phyloP scores from a whole-genome alignment of 2,113 vertebrate genomes.

The Chascanopsetta lugubris region DNA sequence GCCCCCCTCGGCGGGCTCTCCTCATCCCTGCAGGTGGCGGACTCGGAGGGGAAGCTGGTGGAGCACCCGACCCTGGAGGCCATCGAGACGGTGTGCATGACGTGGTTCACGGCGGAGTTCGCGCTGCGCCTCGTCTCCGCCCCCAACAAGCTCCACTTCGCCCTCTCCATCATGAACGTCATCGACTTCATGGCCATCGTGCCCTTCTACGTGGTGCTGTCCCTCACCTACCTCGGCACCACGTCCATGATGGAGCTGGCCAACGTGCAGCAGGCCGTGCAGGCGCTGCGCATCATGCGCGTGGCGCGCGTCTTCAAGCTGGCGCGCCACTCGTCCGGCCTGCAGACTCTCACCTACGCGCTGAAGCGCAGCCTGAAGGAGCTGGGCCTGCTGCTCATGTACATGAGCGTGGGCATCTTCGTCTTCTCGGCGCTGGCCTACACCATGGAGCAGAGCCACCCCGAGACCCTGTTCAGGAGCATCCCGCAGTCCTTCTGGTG shows the following conservation, averaged over 20 bases:
- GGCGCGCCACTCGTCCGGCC: constrained; percentile 92
- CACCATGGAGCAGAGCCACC: constrained; percentile 96
- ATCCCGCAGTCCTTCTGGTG: constrained; percentile 99
- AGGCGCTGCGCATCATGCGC: constrained; percentile 93
- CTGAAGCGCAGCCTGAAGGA: constrained; percentile 96
- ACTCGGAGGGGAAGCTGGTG: constrained; percentile 87
- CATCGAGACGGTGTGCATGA: constrained; percentile 93
- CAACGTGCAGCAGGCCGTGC: constrained; percentile 94
- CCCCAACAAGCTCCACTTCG: constrained; percentile 91
- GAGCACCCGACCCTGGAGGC: constrained; percentile 92
- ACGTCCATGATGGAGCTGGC: constrained; percentile 91
- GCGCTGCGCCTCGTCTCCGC: constrained; percentile 89
- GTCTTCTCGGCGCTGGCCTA: constrained; percentile 96
- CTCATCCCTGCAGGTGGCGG: constrained; percentile 90
- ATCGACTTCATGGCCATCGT: constrained; percentile 93
- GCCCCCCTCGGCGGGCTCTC: too few relatives aligned
- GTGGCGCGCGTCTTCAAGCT: constrained; percentile 95
- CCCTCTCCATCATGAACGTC: constrained; percentile 93
- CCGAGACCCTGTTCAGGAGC: constrained; percentile 96
- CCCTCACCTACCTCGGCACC: constrained; percentile 90
- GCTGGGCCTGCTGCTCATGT: constrained; percentile 94
- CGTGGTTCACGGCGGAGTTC: constrained; percentile 96
- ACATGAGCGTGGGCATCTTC: constrained; percentile 96
- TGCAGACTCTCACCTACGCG: constrained; percentile 95
- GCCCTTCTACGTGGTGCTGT: constrained; percentile 93